Evolutionary conservation across 2,888 invertebrate genomes (phyloP), one percentile per base, ranked within the genome.

Genomic region (Alcis repandata): DNA sequence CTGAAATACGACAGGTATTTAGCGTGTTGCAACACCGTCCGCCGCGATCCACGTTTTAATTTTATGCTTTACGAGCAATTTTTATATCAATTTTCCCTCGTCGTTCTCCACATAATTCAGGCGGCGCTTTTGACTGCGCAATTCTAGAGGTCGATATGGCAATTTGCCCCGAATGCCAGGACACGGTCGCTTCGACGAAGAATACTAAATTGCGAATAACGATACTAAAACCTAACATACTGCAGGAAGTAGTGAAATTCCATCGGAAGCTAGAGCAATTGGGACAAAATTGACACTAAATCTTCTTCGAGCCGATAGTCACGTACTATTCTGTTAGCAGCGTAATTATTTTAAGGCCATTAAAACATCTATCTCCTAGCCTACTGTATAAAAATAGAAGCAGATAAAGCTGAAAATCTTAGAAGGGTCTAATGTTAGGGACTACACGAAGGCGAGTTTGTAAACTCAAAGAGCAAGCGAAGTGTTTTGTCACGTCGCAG

Each of bases 1-100:
- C 69, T 92, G 91, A 92, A 90, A 89, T 91, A 92, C 91, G 90
- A 91, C 92, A 92, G 92, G 92, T 92, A 92, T 91, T 92, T 92
- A 92, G 90, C 89, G 85, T 91, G 91, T 90, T 90, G 91, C 91
- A 91, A 90, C 89, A 91, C 86, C 88, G 89, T 86, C 85, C 83
- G 83, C 85, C 84, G 76, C 88, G 88, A 89, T 87, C 83, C 86
- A 80, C 85, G 84, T 88, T 91, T 92, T 92, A 92, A 92, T 92
- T 92, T 91, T 89, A 90, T 92, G 91, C 89, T 91, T 90, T 90
- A 90, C 86, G 88, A 86, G 89, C 91, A 90, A 91, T 90, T 91
- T 91, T 90, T 91, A 86, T 91, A 90, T 89, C 90, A 91, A 90
- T 91, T 91, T 90, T 84, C 83, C 79, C 79, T 79, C 82, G 79